Base-by-base conservation (phyloP, 1,140 invertebrate genomes). In the Drosophila sproati region DNA sequence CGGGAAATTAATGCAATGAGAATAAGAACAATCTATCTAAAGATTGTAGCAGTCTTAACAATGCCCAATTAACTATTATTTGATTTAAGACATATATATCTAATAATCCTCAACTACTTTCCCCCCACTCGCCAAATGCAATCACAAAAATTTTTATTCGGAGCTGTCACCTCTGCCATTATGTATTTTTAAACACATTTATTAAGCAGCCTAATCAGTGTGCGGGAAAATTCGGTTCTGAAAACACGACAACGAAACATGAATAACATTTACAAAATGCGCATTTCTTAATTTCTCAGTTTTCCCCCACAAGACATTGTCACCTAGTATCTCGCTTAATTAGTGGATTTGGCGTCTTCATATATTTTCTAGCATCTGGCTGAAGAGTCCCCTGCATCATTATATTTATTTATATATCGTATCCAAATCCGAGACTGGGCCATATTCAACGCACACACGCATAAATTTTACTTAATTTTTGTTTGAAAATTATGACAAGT, bases 401-500 rank as follows among this genome's bases (percentile, higher is more conserved):
- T 29, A 29, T 37, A 56, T 57, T 35, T 64, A 51, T 73, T 59
- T 69, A 66, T 69, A 48, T 56, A 79, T 73, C 57, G 48, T 67
- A 57, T 55, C 55, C 75, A 89, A 88, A 88, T 88, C 85, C 82
- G 51, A 71, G 67, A 74, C 35, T 61, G 7, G 35, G 37, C 37
- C 7, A 43, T 35, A 47, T 32, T 20, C 43, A 35, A 59, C 52
- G 10, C 55, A 28, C 32, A 48, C 28, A 39, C 54, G 69, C 85
- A 89, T 89, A 89, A 89, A 89, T 89, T 81, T 76, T 56, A 73
- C 70, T 78, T 80, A 78, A 80, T 74, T 79, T 73, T 73, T 70
- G 68, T 80, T 89, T 75, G 69, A 81, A 73, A 89, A 89, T 90
- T 89, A 89, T 89, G 85, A 89, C 85, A 89, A 88, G 80, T 88